These are phyloP conservation scores for Tyto alba DNA, from an alignment of 2,113 vertebrate species.

Conservation along the genomic window DNA sequence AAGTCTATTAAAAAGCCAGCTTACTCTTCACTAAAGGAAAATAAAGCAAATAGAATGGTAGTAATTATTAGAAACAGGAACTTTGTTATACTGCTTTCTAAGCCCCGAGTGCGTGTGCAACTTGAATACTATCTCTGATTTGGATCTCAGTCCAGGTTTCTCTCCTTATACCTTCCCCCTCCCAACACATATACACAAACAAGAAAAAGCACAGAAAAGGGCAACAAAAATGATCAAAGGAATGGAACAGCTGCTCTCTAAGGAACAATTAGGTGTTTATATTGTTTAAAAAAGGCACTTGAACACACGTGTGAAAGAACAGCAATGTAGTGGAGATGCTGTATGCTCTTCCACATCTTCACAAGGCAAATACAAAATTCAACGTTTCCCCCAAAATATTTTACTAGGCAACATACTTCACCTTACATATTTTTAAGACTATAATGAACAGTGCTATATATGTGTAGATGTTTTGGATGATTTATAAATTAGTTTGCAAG, in stretches of 20 bases:
- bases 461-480: neutral
- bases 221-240: neutral
- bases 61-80: neutral
- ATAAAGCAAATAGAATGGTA: neutral
- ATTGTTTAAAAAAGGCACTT: neutral
- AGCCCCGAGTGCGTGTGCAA: neutral
- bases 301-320: neutral
- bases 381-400: neutral
- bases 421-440: neutral
- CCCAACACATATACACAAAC: neutral
- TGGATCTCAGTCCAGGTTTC: neutral
- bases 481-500: neutral
- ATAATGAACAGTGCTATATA: neutral
- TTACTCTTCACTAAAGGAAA: slow-evolving; percentile 1
- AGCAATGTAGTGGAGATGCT: neutral
- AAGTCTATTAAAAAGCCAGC: neutral
- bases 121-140: neutral
- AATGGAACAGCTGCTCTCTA: neutral
- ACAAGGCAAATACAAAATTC: neutral
- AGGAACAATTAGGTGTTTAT: neutral
- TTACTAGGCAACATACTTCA: neutral
- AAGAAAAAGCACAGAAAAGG: neutral
- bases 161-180: neutral
- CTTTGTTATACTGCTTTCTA: neutral
- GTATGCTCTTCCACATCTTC: neutral